Base-by-base conservation (phyloP, 2,888 invertebrate genomes). In the Calephelis perditalis region DNA sequence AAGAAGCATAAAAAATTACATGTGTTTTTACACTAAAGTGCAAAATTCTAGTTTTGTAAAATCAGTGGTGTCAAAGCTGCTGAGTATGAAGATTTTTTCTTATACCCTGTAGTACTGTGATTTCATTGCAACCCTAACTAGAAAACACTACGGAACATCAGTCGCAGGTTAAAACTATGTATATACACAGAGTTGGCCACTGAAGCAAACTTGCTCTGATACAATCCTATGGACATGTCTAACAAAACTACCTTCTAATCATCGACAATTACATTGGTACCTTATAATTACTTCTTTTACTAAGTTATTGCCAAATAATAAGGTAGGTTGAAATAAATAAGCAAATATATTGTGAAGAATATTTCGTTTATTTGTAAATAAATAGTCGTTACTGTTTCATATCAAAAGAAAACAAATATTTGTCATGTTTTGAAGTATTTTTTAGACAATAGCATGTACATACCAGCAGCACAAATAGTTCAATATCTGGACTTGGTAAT, bases 181-280 rank as follows among this genome's bases (percentile, higher is more conserved):
- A 52, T 52, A 11, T 52, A 52, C 52, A 52, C 35, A 35, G 26
- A 52, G 52, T 52, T 52, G 52, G 52, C 52, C 36, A 52, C 35
- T 52, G 11, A 52, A 52, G 35, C 52, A 52, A 52, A 52, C 52
- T 52, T 52, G 52, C 36, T 52, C 52, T 52, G 35, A n/a, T 52
- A 52, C 36, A 52, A 52, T 52, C 52, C 52, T 52, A 52, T 52
- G 52, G 52, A 52, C 52, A 35, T 36, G 26, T 36, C 52, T 52
- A 52, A 35, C 36, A 52, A 36, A 11, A 52, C 52, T 52, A 52
- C 52, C 52, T 11, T 11, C 52, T 52, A 52, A 6, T 35, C 35
- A 52, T 52, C 49, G 35, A 10, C 35, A 52, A 11, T 35, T 9
- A 52, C 35, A 52, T 36, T 36, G 35, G 52, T 52, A 52, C 26